Percentiles rank a stretch among this genome's conserved stretches.
phyloP scores from a whole-genome alignment of 2,888 invertebrate genomes.

The Bembecia ichneumoniformis region DNA sequence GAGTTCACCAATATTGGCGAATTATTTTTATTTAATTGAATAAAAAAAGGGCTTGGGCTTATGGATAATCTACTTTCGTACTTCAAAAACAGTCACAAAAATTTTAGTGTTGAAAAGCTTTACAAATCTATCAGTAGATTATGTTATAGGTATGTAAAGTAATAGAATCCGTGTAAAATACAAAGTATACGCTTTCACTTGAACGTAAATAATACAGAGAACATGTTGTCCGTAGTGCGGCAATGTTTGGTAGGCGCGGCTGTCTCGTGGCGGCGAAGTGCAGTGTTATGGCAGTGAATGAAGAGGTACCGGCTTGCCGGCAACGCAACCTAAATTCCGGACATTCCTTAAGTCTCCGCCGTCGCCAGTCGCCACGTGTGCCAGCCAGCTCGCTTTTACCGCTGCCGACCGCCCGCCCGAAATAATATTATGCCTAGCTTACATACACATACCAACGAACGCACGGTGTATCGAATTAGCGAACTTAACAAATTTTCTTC shows the following conservation, averaged over 20 bases:
- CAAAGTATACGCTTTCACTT: too few relatives aligned
- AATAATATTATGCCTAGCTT: slow-evolving; percentile 56
- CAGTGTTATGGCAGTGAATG: slow-evolving; percentile 67
- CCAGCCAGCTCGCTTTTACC: slow-evolving; percentile 54
- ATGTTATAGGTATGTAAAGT: too few relatives aligned
- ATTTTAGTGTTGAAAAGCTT: too few relatives aligned
- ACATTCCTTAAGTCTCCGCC: slow-evolving; percentile 57
- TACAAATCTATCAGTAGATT: slow-evolving; percentile 2
- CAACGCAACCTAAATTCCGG: slow-evolving; percentile 69
- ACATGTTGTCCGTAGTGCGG: neutral
- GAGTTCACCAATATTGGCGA: too few relatives aligned
- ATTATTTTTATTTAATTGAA: too few relatives aligned
- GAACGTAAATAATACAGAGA: neutral
- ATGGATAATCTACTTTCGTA: too few relatives aligned
- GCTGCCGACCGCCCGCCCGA: slow-evolving; percentile 48
- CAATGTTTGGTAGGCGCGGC: neutral
- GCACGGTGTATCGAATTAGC: slow-evolving; percentile 48
- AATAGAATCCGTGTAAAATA: too few relatives aligned
- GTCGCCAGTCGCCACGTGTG: slow-evolving; percentile 59
- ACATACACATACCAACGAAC: slow-evolving; percentile 39
- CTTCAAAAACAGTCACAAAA: too few relatives aligned
- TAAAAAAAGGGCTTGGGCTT: too few relatives aligned
- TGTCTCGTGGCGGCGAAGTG: slow-evolving; percentile 26
- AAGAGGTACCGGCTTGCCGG: slow-evolving; percentile 67
- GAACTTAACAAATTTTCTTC: slow-evolving; percentile 22